phyloP scores from a whole-genome alignment of 2,113 vertebrate species.

The Zosterops japonicus region DNA sequence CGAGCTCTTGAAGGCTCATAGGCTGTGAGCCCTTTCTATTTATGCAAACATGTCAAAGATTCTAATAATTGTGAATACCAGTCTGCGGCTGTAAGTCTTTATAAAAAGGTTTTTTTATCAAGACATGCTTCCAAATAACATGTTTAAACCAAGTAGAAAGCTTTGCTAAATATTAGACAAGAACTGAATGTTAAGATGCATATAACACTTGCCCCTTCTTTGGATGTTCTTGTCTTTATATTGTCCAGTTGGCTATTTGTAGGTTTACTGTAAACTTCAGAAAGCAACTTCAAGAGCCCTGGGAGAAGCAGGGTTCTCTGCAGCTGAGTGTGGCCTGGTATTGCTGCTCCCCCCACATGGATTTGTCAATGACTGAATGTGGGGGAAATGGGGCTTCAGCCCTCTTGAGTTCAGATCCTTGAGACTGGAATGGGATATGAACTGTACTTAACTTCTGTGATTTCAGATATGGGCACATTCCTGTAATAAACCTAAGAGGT shows the following conservation, averaged over 20 bases:
- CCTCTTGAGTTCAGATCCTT: background rate
- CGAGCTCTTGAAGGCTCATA: background rate
- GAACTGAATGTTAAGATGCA: background rate
- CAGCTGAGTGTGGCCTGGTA: background rate
- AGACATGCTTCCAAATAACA: background rate
- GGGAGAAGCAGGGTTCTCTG: background rate
- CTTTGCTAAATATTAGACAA: background rate
- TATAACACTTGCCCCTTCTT: background rate
- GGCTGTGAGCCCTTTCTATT: background rate
- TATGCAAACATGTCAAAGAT: background rate
- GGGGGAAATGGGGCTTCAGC: background rate
- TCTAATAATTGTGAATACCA: background rate
- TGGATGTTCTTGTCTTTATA: background rate
- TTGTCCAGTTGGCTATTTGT: background rate
- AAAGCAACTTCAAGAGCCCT: background rate
- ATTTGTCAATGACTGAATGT: background rate
- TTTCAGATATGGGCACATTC: background rate
- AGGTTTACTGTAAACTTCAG: background rate
- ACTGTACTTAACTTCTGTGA: background rate
- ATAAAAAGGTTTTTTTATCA: background rate
- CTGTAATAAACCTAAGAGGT: background rate
- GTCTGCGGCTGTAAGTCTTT: background rate
- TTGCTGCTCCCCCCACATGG: rapidly evolving
- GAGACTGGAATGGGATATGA: background rate
- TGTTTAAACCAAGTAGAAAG: background rate